Evolutionary conservation across 92 coral and sea anemone genomes (phyloP), one percentile per base, ranked within the genome.

Genomic region (Chrysogorgia sp.): DNA sequence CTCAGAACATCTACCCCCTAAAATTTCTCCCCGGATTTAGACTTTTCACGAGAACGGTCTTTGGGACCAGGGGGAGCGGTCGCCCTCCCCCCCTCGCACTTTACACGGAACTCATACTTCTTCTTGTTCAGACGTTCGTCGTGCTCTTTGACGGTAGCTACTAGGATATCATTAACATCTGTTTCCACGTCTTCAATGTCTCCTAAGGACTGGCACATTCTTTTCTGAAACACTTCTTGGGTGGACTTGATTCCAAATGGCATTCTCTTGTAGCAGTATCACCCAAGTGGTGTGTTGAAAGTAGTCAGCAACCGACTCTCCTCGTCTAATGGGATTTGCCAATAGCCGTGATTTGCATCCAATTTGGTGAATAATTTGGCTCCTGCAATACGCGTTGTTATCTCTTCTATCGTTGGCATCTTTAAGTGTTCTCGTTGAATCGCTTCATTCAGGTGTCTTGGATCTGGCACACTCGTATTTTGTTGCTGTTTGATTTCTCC

Each of bases 181-280:
- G 63, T 71, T 1, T 50, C 47, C 25, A 30, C 78, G 33, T 48
- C 30, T 30, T 52, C 30, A 0, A 50, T 7, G 2, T 33, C 63
- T 7, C 64, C 63, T 7, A 71, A 53, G 25, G 24, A 28, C 32
- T 71, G 63, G n/a, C 47, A 19, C 78, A 71, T 71, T 23, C 47
- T 22, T 40, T 53, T 71, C 49, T 71, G 78, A 53, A 50, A 71
- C 30, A 71, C 48, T 55, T 50, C 78, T 7, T 29, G 78, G 45
- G 78, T 48, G 2, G 63, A 71, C n/a, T 71, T 55, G 21, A 31
- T 71, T 0, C 78, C 78, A 53, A 71, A 71, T 2, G 78, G 45
- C 63, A 71, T 49, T 17, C 48, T 33, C n/a, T 28, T 50, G 29
- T 30, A 50, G 63, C 47, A 30, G 23, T 50, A 71, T 1, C 64